Evolutionary conservation across 2,797 vertebrate species (phyloP).

Genomic region (Choloepus didactylus): DNA sequence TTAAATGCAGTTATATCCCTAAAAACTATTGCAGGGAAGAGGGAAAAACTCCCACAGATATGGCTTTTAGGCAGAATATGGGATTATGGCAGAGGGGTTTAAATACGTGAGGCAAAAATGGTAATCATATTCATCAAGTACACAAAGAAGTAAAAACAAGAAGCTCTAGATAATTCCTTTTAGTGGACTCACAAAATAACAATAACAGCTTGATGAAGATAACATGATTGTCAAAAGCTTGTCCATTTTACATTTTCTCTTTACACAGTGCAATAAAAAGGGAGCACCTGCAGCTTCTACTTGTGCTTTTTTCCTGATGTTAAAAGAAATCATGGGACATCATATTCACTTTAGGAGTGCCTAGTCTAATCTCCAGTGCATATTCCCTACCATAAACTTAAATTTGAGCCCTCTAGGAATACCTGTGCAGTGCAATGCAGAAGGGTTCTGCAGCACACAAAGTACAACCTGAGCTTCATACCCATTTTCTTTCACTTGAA

Average conservation of each 20-base stretch:
- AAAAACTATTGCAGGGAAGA: slow-evolving; percentile 68
- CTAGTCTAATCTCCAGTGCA: slow-evolving; percentile 53
- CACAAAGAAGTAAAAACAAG: slow-evolving; percentile 86
- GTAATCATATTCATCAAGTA: slow-evolving; percentile 86
- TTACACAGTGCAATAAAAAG: slow-evolving; percentile 82
- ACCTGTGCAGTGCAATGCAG: slow-evolving; percentile 7
- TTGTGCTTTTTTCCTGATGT: slow-evolving; percentile 62
- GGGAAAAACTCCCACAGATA: slow-evolving; percentile 68
- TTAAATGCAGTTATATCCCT: slow-evolving; percentile 73
- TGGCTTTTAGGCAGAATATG: slow-evolving; percentile 80
- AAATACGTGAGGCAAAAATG: slow-evolving; percentile 85
- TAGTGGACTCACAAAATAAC: slow-evolving; percentile 86
- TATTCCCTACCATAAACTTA: slow-evolving; percentile 20
- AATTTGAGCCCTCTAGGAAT: not conserved
- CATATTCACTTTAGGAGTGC: slow-evolving; percentile 71
- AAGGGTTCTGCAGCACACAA: slow-evolving; percentile 2
- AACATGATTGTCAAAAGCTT: slow-evolving; percentile 84
- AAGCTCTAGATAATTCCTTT: slow-evolving; percentile 85
- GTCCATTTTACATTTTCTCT: slow-evolving; percentile 86
- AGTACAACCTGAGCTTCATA: slow-evolving; percentile 70
- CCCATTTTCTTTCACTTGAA: slow-evolving; percentile 72
- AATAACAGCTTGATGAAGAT: slow-evolving; percentile 86
- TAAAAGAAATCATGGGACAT: slow-evolving; percentile 77
- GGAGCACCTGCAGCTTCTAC: slow-evolving; percentile 83
- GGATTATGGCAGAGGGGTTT: slow-evolving; percentile 78